Evolutionary conservation across 2,888 invertebrate genomes (phyloP).

Genomic region (Cantharis rufa): DNA sequence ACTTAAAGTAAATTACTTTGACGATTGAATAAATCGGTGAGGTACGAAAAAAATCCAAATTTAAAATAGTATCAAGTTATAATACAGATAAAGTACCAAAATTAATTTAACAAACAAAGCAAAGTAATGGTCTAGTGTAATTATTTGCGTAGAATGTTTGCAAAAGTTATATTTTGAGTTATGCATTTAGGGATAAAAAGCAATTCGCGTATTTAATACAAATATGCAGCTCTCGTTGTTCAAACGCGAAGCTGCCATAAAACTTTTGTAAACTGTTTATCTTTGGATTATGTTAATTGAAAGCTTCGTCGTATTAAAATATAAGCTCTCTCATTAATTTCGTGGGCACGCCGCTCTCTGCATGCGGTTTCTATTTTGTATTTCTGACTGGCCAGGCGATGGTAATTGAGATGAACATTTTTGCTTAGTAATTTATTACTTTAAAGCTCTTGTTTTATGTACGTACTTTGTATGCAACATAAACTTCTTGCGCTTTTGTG

Average conservation of each 20-base stretch:
- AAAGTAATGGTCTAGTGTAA: background rate
- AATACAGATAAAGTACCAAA: background rate
- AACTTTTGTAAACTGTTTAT: conserved; percentile 35
- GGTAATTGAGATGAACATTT: conserved; percentile 31
- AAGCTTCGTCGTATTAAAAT: conserved; percentile 33
- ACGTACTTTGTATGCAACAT: conserved; percentile 25
- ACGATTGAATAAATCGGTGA: background rate
- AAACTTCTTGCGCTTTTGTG: conserved; percentile 25
- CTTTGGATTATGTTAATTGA: conserved; percentile 36
- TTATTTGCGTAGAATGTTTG: background rate
- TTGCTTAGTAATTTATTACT: conserved; percentile 26
- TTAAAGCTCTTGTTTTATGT: conserved; percentile 24
- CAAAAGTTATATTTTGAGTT: background rate
- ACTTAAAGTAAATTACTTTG: background rate
- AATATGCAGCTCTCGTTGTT: conserved; percentile 19
- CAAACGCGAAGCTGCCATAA: conserved; percentile 24
- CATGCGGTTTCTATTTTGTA: conserved; percentile 27
- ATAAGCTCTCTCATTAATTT: conserved; percentile 35
- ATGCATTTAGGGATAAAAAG: conserved; percentile 2
- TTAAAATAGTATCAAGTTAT: background rate
- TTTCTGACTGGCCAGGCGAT: conserved; percentile 24
- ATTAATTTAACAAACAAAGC: background rate
- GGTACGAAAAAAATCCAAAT: background rate
- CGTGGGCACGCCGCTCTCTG: conserved; percentile 22
- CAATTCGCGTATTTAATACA: conserved; percentile 22